Percentiles rank a stretch among this genome's conserved stretches.
Conservation (phyloP, 92 coral and sea anemone species). For the Epizoanthus rinbou region DNA sequence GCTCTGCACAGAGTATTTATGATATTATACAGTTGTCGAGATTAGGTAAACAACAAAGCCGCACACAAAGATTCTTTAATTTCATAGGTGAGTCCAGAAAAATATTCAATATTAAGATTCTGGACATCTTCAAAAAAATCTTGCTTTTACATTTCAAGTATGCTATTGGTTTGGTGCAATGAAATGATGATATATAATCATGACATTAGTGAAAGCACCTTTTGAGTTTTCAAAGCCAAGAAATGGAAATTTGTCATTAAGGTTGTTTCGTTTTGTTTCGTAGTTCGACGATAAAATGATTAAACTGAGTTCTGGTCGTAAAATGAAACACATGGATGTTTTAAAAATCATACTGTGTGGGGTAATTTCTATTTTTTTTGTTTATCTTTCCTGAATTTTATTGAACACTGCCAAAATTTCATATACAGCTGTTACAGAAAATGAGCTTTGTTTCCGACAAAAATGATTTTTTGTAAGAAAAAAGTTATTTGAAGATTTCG, state of each 20-base stretch:
- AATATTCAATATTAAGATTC: not conserved
- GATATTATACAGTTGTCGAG: constrained; percentile 3
- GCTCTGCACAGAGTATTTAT: not conserved
- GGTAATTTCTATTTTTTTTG: not conserved
- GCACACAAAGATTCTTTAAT: not conserved
- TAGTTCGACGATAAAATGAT: not conserved
- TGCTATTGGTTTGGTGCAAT: not conserved
- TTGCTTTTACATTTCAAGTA: not conserved
- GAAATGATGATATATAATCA: not conserved
- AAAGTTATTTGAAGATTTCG: not conserved
- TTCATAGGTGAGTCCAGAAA: not conserved
- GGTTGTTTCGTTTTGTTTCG: not conserved
- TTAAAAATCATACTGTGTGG: not conserved
- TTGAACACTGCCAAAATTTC: not conserved
- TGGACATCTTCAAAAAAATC: not conserved
- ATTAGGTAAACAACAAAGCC: constrained; percentile 15
- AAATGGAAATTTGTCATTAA: constrained; percentile 4
- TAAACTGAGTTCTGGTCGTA: not conserved
- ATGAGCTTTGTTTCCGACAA: not conserved
- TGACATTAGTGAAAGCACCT: not conserved
- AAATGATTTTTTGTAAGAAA: not conserved
- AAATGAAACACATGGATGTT: not conserved
- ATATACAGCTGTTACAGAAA: not conserved
- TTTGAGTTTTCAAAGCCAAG: not conserved
- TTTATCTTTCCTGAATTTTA: not conserved